These are phyloP conservation scores for Drosophila nigritarsus DNA, from an alignment of 2,888 invertebrate genomes.

Conservation along the genomic window DNA sequence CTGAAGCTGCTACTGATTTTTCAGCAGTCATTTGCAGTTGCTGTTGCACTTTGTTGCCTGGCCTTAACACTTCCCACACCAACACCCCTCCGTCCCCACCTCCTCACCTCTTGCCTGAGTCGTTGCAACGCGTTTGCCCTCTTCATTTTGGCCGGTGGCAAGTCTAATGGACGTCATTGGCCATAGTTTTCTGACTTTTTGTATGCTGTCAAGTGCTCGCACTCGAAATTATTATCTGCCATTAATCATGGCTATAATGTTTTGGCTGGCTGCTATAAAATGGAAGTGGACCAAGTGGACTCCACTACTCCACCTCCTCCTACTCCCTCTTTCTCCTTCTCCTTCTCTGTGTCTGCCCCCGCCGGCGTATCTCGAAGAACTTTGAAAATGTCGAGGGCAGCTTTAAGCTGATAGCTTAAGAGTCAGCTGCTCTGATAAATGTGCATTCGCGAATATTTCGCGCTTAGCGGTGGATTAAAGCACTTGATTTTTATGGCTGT, in stretches of 20 bases:
- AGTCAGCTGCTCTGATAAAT: slow-evolving; percentile 45
- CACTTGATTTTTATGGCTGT: slow-evolving; percentile 13
- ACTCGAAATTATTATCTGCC: slow-evolving; percentile 82
- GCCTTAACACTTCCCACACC: slow-evolving; percentile 44
- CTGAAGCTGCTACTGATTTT: slow-evolving; percentile 50
- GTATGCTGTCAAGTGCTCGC: slow-evolving; percentile 80
- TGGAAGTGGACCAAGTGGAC: slow-evolving; percentile 72
- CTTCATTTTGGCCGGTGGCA: slow-evolving; percentile 45
- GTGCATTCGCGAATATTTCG: slow-evolving; percentile 16
- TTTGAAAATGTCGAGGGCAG: slow-evolving; percentile 53
- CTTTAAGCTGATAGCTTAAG: slow-evolving; percentile 35
- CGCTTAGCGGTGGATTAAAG: slow-evolving; percentile 19
- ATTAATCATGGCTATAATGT: slow-evolving; percentile 83
- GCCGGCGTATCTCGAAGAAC: slow-evolving; percentile 31
- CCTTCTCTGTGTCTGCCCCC: background rate
- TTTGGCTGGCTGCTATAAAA: slow-evolving; percentile 79
- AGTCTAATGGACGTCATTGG: slow-evolving; percentile 80
- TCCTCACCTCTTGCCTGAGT: background rate
- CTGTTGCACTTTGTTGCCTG: slow-evolving; percentile 73
- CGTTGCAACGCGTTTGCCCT: slow-evolving; percentile 4
- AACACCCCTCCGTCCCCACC: background rate
- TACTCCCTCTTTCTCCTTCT: background rate
- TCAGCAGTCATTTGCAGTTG: slow-evolving; percentile 65
- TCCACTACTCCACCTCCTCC: background rate
- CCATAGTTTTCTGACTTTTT: slow-evolving; percentile 80